Percentiles rank a stretch among this genome's conserved stretches.
phyloP scores from a whole-genome alignment of 2,888 invertebrate genomes.

The Platycheirus albimanus region DNA sequence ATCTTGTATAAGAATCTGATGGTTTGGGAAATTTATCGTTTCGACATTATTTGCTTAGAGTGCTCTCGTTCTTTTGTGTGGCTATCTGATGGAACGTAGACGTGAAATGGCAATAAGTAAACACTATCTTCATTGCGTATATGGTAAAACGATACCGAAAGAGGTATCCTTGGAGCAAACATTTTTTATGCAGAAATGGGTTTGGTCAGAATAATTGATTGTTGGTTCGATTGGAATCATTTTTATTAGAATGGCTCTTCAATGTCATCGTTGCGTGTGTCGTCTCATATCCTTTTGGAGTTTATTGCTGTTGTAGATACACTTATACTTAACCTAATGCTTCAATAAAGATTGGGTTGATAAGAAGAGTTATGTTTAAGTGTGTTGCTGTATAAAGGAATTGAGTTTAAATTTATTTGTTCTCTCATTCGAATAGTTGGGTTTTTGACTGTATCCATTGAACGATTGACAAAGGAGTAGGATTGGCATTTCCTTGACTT shows the following conservation, averaged over 20 bases:
- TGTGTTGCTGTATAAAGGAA: too few relatives aligned
- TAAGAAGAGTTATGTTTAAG: too few relatives aligned
- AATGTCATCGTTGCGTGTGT: neutral
- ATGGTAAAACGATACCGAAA: constrained; percentile 29
- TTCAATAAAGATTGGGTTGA: too few relatives aligned
- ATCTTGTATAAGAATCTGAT: constrained; percentile 14
- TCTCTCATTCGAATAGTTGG: too few relatives aligned
- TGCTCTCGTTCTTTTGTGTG: constrained; percentile 12
- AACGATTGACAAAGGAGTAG: too few relatives aligned
- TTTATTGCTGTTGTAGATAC: neutral
- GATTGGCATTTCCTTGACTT: too few relatives aligned
- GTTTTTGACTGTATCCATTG: too few relatives aligned
- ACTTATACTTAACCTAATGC: too few relatives aligned
- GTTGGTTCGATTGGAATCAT: constrained; percentile 28
- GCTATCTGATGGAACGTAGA: constrained; percentile 40
- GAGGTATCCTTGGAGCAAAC: constrained; percentile 9
- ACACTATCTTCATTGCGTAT: constrained; percentile 49
- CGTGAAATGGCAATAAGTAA: constrained; percentile 50
- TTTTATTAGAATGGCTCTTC: neutral
- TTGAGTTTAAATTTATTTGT: too few relatives aligned
- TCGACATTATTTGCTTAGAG: constrained; percentile 43
- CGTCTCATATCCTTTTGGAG: neutral
- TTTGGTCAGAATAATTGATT: constrained; percentile 36
- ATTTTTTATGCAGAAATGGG: constrained; percentile 22
- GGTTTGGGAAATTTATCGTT: constrained; percentile 59